Evolutionary conservation across 2,888 invertebrate species (phyloP).

Genomic region (Callimorpha dominula): DNA sequence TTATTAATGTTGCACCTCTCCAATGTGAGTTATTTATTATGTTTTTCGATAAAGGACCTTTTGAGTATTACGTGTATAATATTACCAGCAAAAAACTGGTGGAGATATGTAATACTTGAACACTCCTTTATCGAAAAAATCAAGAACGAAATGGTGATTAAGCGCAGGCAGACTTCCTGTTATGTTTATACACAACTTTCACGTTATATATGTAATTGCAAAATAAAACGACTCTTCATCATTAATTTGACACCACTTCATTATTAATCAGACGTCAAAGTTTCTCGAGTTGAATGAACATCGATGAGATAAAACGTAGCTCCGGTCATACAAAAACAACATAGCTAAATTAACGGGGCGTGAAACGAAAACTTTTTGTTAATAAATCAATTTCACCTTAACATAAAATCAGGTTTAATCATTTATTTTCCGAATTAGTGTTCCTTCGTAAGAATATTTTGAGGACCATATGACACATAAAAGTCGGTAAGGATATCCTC

Average conservation of each 20-base stretch:
- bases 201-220: constrained; percentile 19
- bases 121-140: background rate
- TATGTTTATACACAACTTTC: constrained; percentile 2
- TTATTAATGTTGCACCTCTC: background rate
- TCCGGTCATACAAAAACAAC: constrained; percentile 29
- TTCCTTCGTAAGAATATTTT: background rate
- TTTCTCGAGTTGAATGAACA: constrained; percentile 28
- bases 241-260: constrained; percentile 37
- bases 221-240: constrained; percentile 34
- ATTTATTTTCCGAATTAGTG: constrained; percentile 47
- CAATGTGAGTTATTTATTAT: background rate
- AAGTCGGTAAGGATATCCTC: background rate
- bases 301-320: constrained; percentile 27
- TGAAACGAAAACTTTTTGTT: constrained; percentile 48
- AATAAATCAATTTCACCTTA: constrained; percentile 58
- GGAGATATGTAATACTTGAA: background rate
- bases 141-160: background rate
- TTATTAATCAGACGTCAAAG: constrained; percentile 46
- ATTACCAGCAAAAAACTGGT: background rate
- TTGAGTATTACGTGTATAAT: background rate
- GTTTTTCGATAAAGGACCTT: background rate
- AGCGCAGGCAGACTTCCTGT: background rate
- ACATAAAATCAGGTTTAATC: constrained; percentile 52
- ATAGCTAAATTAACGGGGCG: constrained; percentile 40
- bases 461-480: background rate